These are phyloP conservation scores for Sebastes goodei DNA, from an alignment of 2,797 vertebrate species.

Conservation along the genomic window DNA sequence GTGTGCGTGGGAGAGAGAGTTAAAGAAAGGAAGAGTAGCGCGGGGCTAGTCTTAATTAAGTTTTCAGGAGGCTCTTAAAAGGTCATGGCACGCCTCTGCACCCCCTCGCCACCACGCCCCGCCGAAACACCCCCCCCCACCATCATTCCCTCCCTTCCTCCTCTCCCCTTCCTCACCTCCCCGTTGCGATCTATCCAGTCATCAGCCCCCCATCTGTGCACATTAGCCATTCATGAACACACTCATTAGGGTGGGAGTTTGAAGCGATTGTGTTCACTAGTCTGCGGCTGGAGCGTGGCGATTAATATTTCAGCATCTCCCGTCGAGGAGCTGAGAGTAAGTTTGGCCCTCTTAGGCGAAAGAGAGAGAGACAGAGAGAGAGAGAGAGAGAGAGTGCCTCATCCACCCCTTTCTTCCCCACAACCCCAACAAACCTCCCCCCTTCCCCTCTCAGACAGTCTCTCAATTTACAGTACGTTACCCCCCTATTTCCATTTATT, in stretches of 20 bases:
- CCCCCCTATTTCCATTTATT: slow-evolving; percentile 61
- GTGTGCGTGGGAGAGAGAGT: slow-evolving; percentile 18
- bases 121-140: slow-evolving; percentile 10
- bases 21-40: slow-evolving; percentile 43
- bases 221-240: slow-evolving; percentile 85
- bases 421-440: slow-evolving; percentile 19
- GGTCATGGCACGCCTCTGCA: slow-evolving; percentile 72
- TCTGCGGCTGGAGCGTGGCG: slow-evolving; percentile 79
- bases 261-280: slow-evolving; percentile 84
- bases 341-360: slow-evolving; percentile 75
- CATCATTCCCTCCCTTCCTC: slow-evolving; percentile 8
- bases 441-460: slow-evolving; percentile 38
- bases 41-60: slow-evolving; percentile 76
- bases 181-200: slow-evolving; percentile 76
- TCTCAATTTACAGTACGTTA: slow-evolving; percentile 56
- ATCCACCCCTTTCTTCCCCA: neutral
- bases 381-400: slow-evolving; percentile 6
- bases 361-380: slow-evolving; percentile 7
- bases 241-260: slow-evolving; percentile 85
- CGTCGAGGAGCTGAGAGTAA: slow-evolving; percentile 82
- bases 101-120: slow-evolving; percentile 36
- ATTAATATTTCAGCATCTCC: slow-evolving; percentile 88
- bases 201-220: slow-evolving; percentile 82
- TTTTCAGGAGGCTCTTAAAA: slow-evolving; percentile 82
- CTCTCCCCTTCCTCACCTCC: slow-evolving; percentile 51